These are phyloP conservation scores for Pelodytes ibericus DNA, from an alignment of 2,797 vertebrate species.

Conservation along the genomic window DNA sequence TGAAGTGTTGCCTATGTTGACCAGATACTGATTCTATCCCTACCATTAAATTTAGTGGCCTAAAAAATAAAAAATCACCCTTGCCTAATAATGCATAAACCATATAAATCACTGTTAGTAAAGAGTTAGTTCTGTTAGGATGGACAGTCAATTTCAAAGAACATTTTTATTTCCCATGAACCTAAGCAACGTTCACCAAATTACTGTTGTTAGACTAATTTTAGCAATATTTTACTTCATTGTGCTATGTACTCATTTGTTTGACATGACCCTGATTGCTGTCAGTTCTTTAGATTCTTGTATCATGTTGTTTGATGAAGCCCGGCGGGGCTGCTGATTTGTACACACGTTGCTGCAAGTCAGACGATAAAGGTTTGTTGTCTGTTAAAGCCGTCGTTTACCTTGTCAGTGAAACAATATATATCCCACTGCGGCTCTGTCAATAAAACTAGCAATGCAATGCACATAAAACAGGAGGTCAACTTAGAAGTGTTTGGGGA, in stretches of 20 bases:
- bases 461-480: slow-evolving; percentile 26
- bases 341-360: not conserved
- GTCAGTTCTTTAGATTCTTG: slow-evolving; percentile 15
- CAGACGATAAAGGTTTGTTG: slow-evolving; percentile 26
- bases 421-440: slow-evolving; percentile 31
- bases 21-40: too few relatives aligned
- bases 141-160: not conserved
- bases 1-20: too few relatives aligned
- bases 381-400: slow-evolving; percentile 30
- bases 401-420: slow-evolving; percentile 33
- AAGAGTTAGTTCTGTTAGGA: not conserved
- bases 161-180: not conserved
- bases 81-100: too few relatives aligned
- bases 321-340: not conserved
- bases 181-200: not conserved
- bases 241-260: slow-evolving; percentile 7
- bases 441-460: slow-evolving; percentile 22
- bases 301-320: not conserved
- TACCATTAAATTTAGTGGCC: too few relatives aligned
- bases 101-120: too few relatives aligned
- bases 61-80: too few relatives aligned
- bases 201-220: not conserved
- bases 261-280: slow-evolving; percentile 18
- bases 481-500: not conserved
- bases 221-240: slow-evolving; percentile 4